phyloP scores from a whole-genome alignment of 2,797 vertebrate species.

The Discoglossus pictus region DNA sequence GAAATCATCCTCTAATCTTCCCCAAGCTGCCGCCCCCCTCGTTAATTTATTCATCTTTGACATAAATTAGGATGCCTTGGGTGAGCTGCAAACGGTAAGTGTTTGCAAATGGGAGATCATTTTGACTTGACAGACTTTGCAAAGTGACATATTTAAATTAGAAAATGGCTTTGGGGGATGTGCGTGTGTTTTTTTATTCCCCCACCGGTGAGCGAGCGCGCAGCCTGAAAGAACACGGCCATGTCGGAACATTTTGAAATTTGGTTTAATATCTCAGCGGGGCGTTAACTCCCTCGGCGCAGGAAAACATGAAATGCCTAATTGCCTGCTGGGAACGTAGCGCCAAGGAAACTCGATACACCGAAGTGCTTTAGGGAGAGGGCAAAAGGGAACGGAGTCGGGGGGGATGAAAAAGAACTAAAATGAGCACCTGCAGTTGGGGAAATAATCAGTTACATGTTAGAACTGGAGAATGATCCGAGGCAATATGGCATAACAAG shows the following conservation, averaged over 20 bases:
- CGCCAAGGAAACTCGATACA: too few species aligned
- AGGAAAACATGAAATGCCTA: too few species aligned
- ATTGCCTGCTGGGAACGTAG: too few species aligned
- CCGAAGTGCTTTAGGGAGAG: too few species aligned
- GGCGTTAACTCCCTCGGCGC: conserved; percentile 28
- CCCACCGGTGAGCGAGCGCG: conserved; percentile 21
- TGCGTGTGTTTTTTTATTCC: conserved; percentile 37
- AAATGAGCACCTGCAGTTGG: too few species aligned
- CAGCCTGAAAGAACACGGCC: conserved; percentile 33
- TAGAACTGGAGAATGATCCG: too few species aligned
- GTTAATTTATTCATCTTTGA: conserved; percentile 47
- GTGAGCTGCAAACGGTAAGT: conserved; percentile 22
- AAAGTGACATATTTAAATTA: conserved; percentile 51
- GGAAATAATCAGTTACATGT: too few species aligned
- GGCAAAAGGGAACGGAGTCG: too few species aligned
- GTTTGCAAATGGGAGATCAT: conserved; percentile 40
- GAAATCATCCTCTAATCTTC: conserved; percentile 22
- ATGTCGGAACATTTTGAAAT: conserved; percentile 40
- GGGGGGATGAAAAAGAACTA: too few species aligned
- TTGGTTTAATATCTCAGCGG: conserved; percentile 30
- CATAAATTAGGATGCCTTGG: conserved; percentile 43
- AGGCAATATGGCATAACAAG: too few species aligned
- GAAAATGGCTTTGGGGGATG: conserved; percentile 37
- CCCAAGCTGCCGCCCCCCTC: conserved; percentile 20
- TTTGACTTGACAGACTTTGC: conserved; percentile 47